phyloP scores from a whole-genome alignment of 2,888 invertebrate genomes.

The Eretmocerus hayati region DNA sequence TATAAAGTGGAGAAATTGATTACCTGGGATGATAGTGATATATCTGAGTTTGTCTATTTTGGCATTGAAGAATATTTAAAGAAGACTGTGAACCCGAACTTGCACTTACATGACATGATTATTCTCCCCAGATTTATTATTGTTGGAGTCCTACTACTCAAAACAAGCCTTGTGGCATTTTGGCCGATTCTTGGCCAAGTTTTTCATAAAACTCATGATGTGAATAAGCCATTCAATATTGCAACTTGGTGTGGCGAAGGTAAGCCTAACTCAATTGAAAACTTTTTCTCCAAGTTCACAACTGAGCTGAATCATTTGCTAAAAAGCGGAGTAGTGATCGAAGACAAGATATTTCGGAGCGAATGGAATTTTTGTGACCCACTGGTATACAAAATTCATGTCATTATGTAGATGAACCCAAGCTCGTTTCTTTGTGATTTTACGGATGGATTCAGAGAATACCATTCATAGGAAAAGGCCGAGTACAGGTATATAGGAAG shows the following conservation, averaged over 20 bases:
- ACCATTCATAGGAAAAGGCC: no score
- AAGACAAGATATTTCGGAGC: not conserved
- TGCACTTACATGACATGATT: no score
- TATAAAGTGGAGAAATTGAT: no score
- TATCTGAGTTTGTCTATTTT: not conserved
- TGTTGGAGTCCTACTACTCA: not conserved
- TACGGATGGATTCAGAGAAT: no score
- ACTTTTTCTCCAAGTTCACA: not conserved
- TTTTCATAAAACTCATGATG: not conserved
- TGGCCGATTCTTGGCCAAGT: constrained; percentile 2
- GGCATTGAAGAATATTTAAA: not conserved
- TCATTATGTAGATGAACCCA: no score
- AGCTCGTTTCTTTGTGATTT: no score
- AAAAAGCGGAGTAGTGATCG: not conserved
- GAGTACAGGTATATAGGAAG: no score
- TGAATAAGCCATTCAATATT: not conserved
- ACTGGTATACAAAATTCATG: no score
- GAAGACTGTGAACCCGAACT: not conserved
- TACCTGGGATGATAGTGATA: no score
- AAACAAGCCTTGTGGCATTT: not conserved
- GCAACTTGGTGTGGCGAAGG: not conserved
- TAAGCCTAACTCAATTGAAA: not conserved
- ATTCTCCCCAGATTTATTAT: not conserved
- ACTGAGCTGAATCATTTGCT: not conserved
- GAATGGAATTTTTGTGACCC: not conserved